Base-by-base conservation (phyloP, 1,140 invertebrate species). In the Psilanteris sp. region DNA sequence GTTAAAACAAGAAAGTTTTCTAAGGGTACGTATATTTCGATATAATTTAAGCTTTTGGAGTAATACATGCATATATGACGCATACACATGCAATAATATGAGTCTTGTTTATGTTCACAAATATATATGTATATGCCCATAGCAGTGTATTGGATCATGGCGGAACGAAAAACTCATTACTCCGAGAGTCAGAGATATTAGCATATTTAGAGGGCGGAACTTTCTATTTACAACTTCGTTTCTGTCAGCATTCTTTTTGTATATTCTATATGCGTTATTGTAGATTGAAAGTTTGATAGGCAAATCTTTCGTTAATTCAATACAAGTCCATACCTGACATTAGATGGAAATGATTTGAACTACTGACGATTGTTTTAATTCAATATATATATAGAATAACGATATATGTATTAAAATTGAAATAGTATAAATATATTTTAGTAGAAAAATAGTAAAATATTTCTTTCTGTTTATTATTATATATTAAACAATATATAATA, bases 121-220 rank as follows among this genome's bases (percentile, higher is more conserved):
- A 86, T 86, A 81, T 85, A 88, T 88, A 85, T n/a, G n/a, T n/a
- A n/a, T n/a, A n/a, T n/a, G n/a, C n/a, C n/a, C 85, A 87, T 87
- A 84, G 82, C 79, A 84, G 79, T 82, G 74, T 74, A 62, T 72
- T 68, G 79, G 81, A 83, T 85, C 80, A 80, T 36, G 77, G 76
- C 80, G 76, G 77, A 77, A 80, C 79, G 80, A 86, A 83, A 82
- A 87, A 86, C 85, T 88, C 86, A 88, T 87, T 87, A 88, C 80
- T 79, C 79, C 44, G 37, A 68, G 79, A 68, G 79, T 54, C 64
- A 77, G 55, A 55, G 78, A 67, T 85, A 88, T 88, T 88, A 87
- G 85, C 87, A 87, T 88, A 88, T 87, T 87, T 83, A 87, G 85
- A 87, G 83, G 79, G 79, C 77, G 77, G 27, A 67, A 77, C 77